phyloP scores from a whole-genome alignment of 2,797 vertebrate genomes.

The Euphonia xanthogaster region DNA sequence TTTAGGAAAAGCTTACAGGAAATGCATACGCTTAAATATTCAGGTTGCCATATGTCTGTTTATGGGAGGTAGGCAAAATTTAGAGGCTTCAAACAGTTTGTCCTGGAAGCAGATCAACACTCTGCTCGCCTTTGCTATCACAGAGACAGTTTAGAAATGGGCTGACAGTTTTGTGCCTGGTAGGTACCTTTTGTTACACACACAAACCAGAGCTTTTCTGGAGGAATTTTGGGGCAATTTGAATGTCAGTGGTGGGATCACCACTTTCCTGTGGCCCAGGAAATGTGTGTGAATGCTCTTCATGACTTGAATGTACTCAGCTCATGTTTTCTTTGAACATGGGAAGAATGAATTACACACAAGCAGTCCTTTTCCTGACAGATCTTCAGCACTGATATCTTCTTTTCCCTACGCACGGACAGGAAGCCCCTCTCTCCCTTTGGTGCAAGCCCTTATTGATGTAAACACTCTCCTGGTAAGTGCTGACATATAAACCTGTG shows the following conservation, averaged over 20 bases:
- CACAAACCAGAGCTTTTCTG: fast-evolving
- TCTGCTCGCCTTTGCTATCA: background rate
- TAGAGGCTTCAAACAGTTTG: background rate
- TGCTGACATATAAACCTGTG: background rate
- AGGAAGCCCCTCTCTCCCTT: background rate
- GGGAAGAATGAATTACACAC: background rate
- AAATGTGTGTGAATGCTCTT: background rate
- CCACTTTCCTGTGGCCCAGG: background rate
- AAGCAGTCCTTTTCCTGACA: background rate
- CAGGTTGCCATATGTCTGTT: conserved; percentile 1
- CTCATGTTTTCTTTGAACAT: background rate
- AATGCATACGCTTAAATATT: conserved; percentile 9
- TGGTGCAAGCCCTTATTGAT: background rate
- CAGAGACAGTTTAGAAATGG: background rate
- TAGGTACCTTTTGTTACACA: background rate
- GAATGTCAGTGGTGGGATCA: background rate
- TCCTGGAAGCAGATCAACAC: background rate
- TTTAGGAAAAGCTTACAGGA: background rate
- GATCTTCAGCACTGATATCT: background rate
- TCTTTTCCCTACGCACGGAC: background rate
- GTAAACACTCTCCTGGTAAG: background rate
- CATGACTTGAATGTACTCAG: background rate
- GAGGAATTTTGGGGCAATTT: background rate
- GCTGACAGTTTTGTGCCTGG: background rate
- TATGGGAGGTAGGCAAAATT: background rate